Evolutionary conservation across 2,113 vertebrate species (phyloP).

Genomic region (Podocnemis expansa): DNA sequence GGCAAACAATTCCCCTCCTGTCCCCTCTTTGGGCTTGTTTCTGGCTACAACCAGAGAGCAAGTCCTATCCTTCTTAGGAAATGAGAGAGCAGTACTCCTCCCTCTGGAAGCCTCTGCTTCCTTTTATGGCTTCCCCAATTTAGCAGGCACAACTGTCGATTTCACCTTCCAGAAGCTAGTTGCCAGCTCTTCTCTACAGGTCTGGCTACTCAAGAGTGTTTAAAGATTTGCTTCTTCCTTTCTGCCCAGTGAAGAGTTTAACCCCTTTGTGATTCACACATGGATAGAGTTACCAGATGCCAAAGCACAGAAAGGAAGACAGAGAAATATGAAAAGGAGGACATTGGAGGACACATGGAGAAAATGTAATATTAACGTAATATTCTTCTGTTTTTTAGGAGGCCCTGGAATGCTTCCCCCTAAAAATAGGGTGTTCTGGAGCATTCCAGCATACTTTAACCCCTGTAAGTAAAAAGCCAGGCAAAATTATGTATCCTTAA

Average conservation of each 20-base stretch:
- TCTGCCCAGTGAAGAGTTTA: background rate
- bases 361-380: no score
- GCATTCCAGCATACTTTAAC: no score
- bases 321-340: no score
- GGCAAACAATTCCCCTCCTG: background rate
- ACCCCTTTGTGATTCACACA: background rate
- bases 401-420: no score
- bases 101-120: background rate
- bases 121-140: background rate
- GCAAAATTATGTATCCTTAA: no score
- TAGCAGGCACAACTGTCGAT: background rate
- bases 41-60: background rate
- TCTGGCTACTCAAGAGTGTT: background rate
- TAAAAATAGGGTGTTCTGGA: no score
- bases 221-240: background rate
- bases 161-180: background rate
- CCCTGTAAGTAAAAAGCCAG: no score
- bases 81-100: background rate
- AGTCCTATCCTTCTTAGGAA: background rate
- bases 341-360: no score
- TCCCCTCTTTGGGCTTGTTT: background rate
- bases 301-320: no score
- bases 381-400: no score
- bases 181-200: rapidly evolving
- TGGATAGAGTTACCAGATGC: no score